phyloP scores from a whole-genome alignment of 2,113 vertebrate genomes.

The Manacus vitellinus region DNA sequence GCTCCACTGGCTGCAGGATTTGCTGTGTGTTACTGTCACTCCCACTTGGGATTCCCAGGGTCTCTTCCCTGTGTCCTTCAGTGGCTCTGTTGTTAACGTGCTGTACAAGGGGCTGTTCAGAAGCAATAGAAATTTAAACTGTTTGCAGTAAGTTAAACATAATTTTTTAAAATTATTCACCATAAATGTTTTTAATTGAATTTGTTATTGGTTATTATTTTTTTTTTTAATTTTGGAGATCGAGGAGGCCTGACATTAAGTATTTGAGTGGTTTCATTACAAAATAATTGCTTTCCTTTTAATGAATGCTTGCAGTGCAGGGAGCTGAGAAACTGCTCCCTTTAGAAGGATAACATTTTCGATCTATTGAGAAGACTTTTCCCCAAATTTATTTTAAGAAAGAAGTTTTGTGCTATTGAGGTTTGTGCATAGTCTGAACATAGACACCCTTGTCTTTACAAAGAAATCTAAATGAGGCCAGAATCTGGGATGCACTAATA shows the following conservation, averaged over 20 bases:
- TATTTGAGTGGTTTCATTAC: background rate
- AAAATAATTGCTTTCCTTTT: background rate
- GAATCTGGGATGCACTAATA: background rate
- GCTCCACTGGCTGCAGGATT: background rate
- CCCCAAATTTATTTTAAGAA: background rate
- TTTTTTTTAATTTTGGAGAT: background rate
- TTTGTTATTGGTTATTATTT: background rate
- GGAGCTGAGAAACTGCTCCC: background rate
- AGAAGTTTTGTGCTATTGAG: background rate
- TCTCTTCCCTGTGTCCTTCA: background rate
- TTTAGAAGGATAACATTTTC: background rate
- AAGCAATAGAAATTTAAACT: background rate
- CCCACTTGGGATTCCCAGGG: fast-evolving
- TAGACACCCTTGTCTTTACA: background rate
- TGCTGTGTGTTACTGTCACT: background rate
- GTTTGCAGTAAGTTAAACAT: background rate
- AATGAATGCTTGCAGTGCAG: background rate
- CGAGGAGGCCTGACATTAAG: background rate
- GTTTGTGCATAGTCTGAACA: background rate
- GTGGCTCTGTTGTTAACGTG: fast-evolving
- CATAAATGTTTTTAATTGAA: background rate
- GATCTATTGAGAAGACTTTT: background rate
- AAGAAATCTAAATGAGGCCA: background rate
- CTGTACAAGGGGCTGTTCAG: background rate
- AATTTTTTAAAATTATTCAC: background rate